Conservation (phyloP, 2,888 invertebrate species). For the Asteroscopus sphinx region DNA sequence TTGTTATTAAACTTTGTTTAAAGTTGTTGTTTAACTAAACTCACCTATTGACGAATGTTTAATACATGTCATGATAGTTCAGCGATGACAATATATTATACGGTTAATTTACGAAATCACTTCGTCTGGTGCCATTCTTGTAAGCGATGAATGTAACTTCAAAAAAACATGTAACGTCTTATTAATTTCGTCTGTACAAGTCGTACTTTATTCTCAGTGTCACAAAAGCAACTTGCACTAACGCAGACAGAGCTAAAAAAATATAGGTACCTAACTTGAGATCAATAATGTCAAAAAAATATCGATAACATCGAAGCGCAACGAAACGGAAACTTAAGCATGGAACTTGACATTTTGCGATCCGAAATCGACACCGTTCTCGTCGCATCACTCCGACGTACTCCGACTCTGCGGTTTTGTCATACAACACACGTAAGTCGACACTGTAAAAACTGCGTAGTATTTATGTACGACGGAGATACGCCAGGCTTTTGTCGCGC, state of each 20-base stretch:
- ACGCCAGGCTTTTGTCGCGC: constrained; percentile 71
- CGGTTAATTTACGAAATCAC: no score
- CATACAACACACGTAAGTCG: constrained; percentile 52
- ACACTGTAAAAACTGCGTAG: constrained; percentile 55
- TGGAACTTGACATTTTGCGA: constrained; percentile 49
- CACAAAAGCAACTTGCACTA: no score
- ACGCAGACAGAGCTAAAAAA: constrained; percentile 5
- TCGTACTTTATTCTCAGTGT: no score
- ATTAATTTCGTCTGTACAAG: no score
- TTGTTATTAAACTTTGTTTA: constrained; percentile 40
- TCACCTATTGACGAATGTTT: background rate
- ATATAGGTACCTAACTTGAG: constrained; percentile 5
- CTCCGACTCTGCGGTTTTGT: constrained; percentile 54
- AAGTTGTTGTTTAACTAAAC: constrained; percentile 22
- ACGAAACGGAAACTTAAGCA: constrained; percentile 38
- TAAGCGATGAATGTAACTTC: no score
- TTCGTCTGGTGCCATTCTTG: no score
- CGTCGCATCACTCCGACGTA: constrained; percentile 53
- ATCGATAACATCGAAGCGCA: constrained; percentile 33
- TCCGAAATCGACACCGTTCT: constrained; percentile 43
- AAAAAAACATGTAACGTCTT: no score
- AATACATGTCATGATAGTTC: background rate
- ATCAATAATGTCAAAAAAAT: constrained; percentile 31
- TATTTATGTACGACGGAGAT: constrained; percentile 62
- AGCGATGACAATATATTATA: no score